Evolutionary conservation across 2,797 vertebrate species (phyloP).

Genomic region (Bryconaethiops microstoma): DNA sequence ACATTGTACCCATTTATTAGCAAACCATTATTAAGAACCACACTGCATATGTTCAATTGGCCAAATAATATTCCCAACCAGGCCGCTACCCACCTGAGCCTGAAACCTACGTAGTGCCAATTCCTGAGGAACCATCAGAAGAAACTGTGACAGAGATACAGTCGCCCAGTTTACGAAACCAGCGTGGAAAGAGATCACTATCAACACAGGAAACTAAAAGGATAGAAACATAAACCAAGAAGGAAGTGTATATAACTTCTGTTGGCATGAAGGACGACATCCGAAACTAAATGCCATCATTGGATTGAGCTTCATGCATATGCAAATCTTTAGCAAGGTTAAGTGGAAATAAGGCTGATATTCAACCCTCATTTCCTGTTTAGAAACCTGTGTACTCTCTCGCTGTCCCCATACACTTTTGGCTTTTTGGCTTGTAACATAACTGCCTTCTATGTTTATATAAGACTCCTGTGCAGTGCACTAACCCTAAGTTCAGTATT

Average conservation of each 20-base stretch:
- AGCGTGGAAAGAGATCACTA: conserved; percentile 89
- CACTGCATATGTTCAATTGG: conserved; percentile 84
- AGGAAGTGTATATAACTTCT: conserved; percentile 60
- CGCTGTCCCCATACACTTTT: conserved; percentile 70
- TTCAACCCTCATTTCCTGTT: conserved; percentile 49
- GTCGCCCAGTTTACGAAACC: conserved; percentile 79
- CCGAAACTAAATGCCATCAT: conserved; percentile 7
- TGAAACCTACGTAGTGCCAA: conserved; percentile 87
- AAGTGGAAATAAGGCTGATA: conserved; percentile 58
- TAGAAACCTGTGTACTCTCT: conserved; percentile 77
- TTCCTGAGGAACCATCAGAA: conserved; percentile 87
- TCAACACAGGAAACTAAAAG: conserved; percentile 76
- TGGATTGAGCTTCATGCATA: conserved; percentile 58
- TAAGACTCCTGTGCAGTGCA: conserved; percentile 72
- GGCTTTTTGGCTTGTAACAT: conserved; percentile 76
- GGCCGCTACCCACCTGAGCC: conserved; percentile 88
- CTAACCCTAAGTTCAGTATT: conserved; percentile 68
- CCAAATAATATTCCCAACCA: conserved; percentile 91
- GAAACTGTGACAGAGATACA: conserved; percentile 89
- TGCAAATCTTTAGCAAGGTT: conserved; percentile 58
- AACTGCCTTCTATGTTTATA: conserved; percentile 73
- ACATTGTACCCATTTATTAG: conserved; percentile 13
- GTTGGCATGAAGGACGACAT: conserved; percentile 49
- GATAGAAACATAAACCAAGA: conserved; percentile 75
- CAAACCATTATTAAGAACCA: conserved; percentile 22